Base-by-base conservation (phyloP, 2,797 vertebrate species). In the Pristis pectinata region DNA sequence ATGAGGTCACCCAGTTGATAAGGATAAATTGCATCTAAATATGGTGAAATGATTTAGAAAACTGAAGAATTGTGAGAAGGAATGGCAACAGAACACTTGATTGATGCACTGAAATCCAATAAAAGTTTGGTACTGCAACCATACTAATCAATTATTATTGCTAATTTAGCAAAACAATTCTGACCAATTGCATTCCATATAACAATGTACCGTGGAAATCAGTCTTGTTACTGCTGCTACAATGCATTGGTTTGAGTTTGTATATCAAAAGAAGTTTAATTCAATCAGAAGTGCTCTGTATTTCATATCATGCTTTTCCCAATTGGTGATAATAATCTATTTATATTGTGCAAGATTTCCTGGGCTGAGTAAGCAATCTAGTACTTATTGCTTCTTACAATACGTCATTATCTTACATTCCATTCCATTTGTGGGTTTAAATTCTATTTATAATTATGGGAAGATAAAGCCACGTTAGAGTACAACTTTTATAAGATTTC, bases 21-120 rank as follows among this genome's bases (percentile, higher is more conserved):
- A 76, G 44, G 19, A 3, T 94, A 94, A 93, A 94, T 94, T 76
- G 49, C 27, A 74, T 76, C 37, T 13, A 94, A 53, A 49, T 76
- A 76, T 53, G 37, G 67, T 76, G 70, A 94, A 72, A 30, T 93
- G 11, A 93, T 44, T 49, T 49, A 59, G 85, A 19, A 59, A 67
- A 93, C 61, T 61, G 19, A 91, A 91, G 56, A 93, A 41, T 44
- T 70, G 24, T 93, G 64, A 70, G 64, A 93, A 93, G 93, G 37
- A 41, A 93, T 22, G 72, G 37, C 44, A 9, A 24, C 19, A 67
- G 61, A 93, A 15, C 64, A 93, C 41, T 93, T 93, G 85, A 87
- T 56, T 59, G 41, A 76, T 74, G 70, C 41, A 41, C 22, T 72
- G 19, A 93, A 72, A 70, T 70, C 93, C 22, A 70, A 44, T 27